Evolutionary conservation across 2,888 invertebrate genomes (phyloP), one percentile per base, ranked within the genome.

Genomic region (Crematogaster levior): DNA sequence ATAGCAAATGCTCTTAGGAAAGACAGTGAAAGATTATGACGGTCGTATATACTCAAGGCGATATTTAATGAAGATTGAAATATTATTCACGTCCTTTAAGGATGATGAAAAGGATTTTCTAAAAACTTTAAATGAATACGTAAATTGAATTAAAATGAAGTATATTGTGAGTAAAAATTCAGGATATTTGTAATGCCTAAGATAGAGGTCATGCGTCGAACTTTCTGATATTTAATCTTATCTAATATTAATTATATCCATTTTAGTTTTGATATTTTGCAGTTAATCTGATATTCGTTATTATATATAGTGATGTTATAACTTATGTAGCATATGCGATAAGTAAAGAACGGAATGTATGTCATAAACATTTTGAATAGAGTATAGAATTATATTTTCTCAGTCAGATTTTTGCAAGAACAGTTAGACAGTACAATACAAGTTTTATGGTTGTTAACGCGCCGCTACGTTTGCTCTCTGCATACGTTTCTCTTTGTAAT

Each of bases 391-490:
- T 68, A 66, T 51, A 75, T 70, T 70, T 51, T 15, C 27, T 53
- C n/a, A 75, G 72, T 53, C 21, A 27, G 37, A 72, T 72, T 34
- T 56, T 77, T 15, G 70, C 53, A 15, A 68, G 40, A 30, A 37
- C 12, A 21, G 74, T 74, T 63, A 51, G 48, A 48, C 48, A 21
- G 56, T 37, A n/a, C n/a, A 72, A 77, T 72, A 43, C 21, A 72
- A 70, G 73, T 43, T 77, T 77, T 77, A 72, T 30, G 40, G 34
- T 72, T 30, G 72, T 77, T 61, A 61, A 74, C 61, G 24, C 21
- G 46, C 46, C 3, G 9, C 34, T 30, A 48, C 15, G 15, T 18
- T 72, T 21, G 30, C 40, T 70, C 24, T 56, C 21, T 24, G 15
- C 40, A 70, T 72, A 34, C 43, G 56, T 72, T 34, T 9, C 24